These are phyloP conservation scores for Rana temporaria DNA, from an alignment of 2,113 vertebrate species.

Conservation along the genomic window DNA sequence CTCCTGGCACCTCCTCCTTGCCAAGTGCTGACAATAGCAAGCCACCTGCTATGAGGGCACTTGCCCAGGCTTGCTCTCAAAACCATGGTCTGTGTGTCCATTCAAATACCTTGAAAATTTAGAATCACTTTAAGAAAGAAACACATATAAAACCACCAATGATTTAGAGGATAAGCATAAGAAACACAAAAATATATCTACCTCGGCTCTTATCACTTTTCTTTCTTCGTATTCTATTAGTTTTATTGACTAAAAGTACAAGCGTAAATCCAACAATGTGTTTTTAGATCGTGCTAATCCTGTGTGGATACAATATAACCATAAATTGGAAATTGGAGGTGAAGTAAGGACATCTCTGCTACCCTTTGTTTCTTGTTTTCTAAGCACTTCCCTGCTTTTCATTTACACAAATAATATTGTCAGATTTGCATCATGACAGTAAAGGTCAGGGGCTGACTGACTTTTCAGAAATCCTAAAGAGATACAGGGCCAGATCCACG, in stretches of 20 bases:
- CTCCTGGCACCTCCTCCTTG: too few species aligned
- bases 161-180: constrained; percentile 14
- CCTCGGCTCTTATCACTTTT: background rate
- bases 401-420: background rate
- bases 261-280: background rate
- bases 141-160: background rate
- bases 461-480: too few species aligned
- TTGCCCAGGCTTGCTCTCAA: too few species aligned
- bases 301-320: constrained; percentile 32
- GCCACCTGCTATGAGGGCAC: too few species aligned
- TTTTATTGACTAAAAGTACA: constrained; percentile 32
- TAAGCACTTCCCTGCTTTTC: background rate
- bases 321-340: constrained; percentile 23
- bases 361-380: background rate
- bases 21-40: too few species aligned
- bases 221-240: constrained; percentile 9
- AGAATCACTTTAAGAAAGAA: background rate
- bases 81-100: too few species aligned
- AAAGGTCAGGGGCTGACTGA: background rate
- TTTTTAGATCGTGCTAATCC: constrained; percentile 20
- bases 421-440: background rate
- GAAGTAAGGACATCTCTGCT: constrained; percentile 16
- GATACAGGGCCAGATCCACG: too few species aligned
- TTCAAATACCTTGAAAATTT: too few species aligned
- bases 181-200: background rate